Base-by-base conservation (phyloP, 1,140 invertebrate genomes). In the Tetramorium alpestre region DNA sequence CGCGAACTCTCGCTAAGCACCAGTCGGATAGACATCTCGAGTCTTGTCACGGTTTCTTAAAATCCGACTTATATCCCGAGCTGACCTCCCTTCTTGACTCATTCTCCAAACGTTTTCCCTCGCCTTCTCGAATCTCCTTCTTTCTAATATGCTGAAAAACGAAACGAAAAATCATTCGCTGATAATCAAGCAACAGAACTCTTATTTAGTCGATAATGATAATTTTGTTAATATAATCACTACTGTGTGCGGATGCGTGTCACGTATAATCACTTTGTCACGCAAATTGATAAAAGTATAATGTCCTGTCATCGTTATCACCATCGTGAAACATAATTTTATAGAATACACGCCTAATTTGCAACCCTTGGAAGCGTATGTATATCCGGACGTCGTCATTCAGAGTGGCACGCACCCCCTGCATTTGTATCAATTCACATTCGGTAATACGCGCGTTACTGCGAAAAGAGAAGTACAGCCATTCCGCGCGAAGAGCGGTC, bases 1-100 rank as follows among this genome's bases (percentile, higher is more conserved):
- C 89, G 87, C 85, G 82, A 82, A 85, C 69, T 88, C 86, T 91
- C 82, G 80, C 91, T 93, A 94, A 94, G 93, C 93, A 93, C 92
- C 91, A 93, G 94, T 93, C 94, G 92, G 93, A 92, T 94, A 94
- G 94, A 94, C 94, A 94, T 95, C 94, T 94, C 92, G 89, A 94
- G 94, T 87, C 93, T 94, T 93, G 94, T 95, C 94, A 94, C 90
- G 93, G 91, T 93, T 94, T 94, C 94, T 94, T 93, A 94, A 94
- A 94, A 94, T 94, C 92, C 92, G 87, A 89, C 86, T 87, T 84
- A 73, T 89, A 85, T 87, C 44, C 58, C 41, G 38, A 56, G 78
- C 33, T 56, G 13, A 16, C 51, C 11, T n/a, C 60, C 41, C 49
- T 60, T 25, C 67, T 82, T 60, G 54, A 73, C 54, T 70, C 28